Base-by-base conservation (phyloP, 2,888 invertebrate genomes). In the Patella caerulea region DNA sequence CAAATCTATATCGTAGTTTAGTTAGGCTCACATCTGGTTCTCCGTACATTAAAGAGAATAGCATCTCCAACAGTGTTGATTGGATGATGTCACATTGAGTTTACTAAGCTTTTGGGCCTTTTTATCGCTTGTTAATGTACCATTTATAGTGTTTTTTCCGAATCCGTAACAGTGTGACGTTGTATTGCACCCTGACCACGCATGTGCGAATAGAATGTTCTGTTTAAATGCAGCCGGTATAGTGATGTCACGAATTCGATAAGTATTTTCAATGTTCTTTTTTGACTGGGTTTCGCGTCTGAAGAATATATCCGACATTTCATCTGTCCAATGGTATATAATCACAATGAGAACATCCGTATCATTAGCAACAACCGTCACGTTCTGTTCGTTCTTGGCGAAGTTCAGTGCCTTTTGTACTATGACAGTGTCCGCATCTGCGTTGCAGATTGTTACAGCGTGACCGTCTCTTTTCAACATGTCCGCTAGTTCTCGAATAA, bases 361-460 rank as follows among this genome's bases (percentile, higher is more conserved):
- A 65, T 65, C 65, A 65, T 65, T 19, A 19, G 65, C 65, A 65
- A 65, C 65, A 19, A 65, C 65, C n/a, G n/a, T 65, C 65, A 65
- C 65, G n/a, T 65, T 11, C 19, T 19, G n/a, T 65, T 15, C 65
- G n/a, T 19, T 19, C 9, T 19, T 65, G 17, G 59, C 59, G 17
- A 65, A 65, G n/a, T 65, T 65, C 19, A 19, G 65, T 5, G 65
- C 65, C n/a, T 19, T 65, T 19, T 65, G n/a, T 65, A 65, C 65
- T 15, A 65, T 65, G n/a, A 65, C n/a, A 19, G 65, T 19, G 19
- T 65, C 65, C 7, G 65, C 65, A 65, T 65, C 65, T 7, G 17
- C 65, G 19, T n/a, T 65, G 19, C 65, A 19, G 19, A 24, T 17
- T 19, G 65, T 65, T 45, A 45, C 34, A 45, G 34, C 34, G 7